phyloP scores from a whole-genome alignment of 2,888 invertebrate genomes.

The Tipula confusa region DNA sequence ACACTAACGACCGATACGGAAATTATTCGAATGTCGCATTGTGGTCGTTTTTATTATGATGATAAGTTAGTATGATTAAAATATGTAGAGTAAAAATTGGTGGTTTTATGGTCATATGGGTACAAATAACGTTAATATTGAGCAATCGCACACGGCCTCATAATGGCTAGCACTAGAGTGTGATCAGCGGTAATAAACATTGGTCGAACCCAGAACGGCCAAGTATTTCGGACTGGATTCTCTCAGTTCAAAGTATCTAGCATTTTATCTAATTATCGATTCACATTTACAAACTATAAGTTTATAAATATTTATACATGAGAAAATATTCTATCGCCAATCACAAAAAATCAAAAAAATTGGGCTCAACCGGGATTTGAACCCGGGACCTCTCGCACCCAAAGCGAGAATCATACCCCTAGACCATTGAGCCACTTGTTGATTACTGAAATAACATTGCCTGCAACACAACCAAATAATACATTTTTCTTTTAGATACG shows the following conservation, averaged over 20 bases:
- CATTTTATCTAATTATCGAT: too few species aligned
- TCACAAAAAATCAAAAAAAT: conserved; percentile 35
- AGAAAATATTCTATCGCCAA: conserved; percentile 33
- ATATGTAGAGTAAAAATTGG: not conserved
- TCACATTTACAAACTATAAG: too few species aligned
- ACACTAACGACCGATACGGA: conserved; percentile 94
- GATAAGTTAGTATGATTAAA: conserved; percentile 61
- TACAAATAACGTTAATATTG: too few species aligned
- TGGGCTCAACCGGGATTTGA: conserved; percentile 64
- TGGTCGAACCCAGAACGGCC: too few species aligned
- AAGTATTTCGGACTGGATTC: too few species aligned
- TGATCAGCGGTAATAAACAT: too few species aligned
- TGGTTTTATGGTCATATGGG: too few species aligned
- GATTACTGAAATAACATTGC: not conserved
- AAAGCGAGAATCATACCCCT: conserved; percentile 66
- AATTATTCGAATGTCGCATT: conserved; percentile 95
- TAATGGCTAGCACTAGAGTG: too few species aligned
- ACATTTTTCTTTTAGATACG: conserved; percentile 60
- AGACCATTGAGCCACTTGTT: conserved; percentile 58
- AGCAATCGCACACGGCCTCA: too few species aligned
- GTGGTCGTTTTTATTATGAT: conserved; percentile 88
- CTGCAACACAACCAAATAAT: not conserved
- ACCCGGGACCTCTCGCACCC: conserved; percentile 66
- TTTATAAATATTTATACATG: too few species aligned
- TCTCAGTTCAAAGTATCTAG: too few species aligned